Evolutionary conservation across 2,797 vertebrate species (phyloP).

Genomic region (Cryptoblepharus egeriae): DNA sequence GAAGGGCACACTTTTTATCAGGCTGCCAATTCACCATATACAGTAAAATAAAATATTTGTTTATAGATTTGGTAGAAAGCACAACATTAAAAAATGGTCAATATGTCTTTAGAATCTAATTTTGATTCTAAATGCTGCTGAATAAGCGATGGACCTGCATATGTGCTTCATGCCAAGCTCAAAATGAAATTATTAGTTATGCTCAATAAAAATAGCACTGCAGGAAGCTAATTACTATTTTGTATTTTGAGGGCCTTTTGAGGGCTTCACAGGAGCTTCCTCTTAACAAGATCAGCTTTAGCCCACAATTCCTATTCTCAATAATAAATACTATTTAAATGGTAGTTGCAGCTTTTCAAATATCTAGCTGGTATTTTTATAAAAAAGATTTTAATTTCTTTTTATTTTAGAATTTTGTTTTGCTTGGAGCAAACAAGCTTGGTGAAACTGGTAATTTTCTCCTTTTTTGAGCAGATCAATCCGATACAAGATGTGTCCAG

Average conservation of each 20-base stretch:
- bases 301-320: background rate
- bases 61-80: too few relatives aligned
- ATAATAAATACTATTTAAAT: conserved; percentile 25
- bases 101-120: too few relatives aligned
- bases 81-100: too few relatives aligned
- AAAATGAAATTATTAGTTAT: conserved; percentile 43
- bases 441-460: background rate
- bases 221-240: conserved; percentile 32
- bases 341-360: conserved; percentile 26
- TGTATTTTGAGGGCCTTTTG: conserved; percentile 37
- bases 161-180: conserved; percentile 45
- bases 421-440: background rate
- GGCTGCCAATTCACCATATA: too few relatives aligned
- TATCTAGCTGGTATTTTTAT: background rate
- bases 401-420: background rate
- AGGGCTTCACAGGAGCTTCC: conserved; percentile 18
- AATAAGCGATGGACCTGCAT: conserved; percentile 34
- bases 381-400: background rate
- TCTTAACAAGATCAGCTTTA: conserved; percentile 12
- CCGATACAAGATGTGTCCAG: too few relatives aligned
- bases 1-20: too few relatives aligned
- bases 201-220: conserved; percentile 43
- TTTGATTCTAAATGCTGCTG: conserved; percentile 33
- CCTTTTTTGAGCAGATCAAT: background rate
- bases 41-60: too few relatives aligned